Evolutionary conservation across 1,140 invertebrate species (phyloP), one percentile per base, ranked within the genome.

Genomic region (Papilio aristodemus): DNA sequence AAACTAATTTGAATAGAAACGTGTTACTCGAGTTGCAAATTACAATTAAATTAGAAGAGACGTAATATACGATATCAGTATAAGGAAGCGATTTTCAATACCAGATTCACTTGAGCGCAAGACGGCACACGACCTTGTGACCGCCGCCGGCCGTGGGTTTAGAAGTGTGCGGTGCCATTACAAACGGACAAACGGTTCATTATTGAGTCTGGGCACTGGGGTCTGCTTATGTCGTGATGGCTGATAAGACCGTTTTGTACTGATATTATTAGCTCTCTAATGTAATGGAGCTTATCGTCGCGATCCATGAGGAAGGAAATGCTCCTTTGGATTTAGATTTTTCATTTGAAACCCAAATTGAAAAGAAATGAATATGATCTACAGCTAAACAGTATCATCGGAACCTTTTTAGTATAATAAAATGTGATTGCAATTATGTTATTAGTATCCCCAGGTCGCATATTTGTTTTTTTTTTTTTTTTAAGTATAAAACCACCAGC

Each of bases 81-180:
- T 54, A 54, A 17, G 46, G 46, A 54, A 54, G 22, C 19, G 46
- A 19, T 46, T 46, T 54, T 54, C 46, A 54, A 54, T 54, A 9
- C 19, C 9, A 54, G 46, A 54, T 54, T 54, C 46, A 54, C 46
- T 54, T 22, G 46, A 54, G 19, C 10, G 46, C 46, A 9, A 50
- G 17, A 54, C 46, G 19, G 19, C 46, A 19, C 38, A 11, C 13
- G 38, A 54, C 46, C 46, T 54, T 54, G 46, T 54, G 46, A 17
- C 46, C 19, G 46, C 46, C 11, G 17, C 6, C 11, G 46, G 1
- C 19, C 14, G 43, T 14, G 2, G 17, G 14, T 46, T 46, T 54
- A 19, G 46, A 9, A 11, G 46, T 4, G 19, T 54, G 19, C 8
- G 46, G 9, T 54, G 46, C 9, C 43, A 17, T 14, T 46, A 46